phyloP scores from a whole-genome alignment of 2,888 invertebrate genomes.

The Polylopha cassiicola region DNA sequence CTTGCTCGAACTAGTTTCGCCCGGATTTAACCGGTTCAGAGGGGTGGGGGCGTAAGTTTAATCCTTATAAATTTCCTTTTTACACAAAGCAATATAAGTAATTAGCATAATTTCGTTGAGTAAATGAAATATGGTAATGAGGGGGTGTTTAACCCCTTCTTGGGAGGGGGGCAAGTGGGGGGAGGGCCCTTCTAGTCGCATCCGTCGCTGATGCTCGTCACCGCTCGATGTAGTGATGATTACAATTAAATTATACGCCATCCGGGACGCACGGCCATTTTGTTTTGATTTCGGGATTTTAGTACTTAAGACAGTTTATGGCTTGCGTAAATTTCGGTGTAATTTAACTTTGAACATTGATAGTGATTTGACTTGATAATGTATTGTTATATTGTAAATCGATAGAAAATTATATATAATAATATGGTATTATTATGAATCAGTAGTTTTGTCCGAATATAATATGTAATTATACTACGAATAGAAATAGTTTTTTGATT shows the following conservation, averaged over 20 bases:
- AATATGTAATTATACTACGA: too few relatives aligned
- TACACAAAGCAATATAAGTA: conserved; percentile 79
- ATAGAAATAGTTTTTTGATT: too few relatives aligned
- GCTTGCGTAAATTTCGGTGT: conserved; percentile 3
- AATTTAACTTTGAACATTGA: too few relatives aligned
- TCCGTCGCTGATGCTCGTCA: conserved; percentile 71
- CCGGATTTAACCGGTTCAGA: conserved; percentile 44
- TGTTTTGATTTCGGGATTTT: conserved; percentile 62
- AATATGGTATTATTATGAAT: too few relatives aligned
- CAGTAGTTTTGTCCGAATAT: too few relatives aligned
- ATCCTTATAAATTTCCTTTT: conserved; percentile 78
- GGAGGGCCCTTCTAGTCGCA: conserved; percentile 67
- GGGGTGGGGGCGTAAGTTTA: conserved; percentile 64
- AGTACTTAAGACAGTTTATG: conserved; percentile 26
- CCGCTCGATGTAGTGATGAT: conserved; percentile 73
- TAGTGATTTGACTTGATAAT: too few relatives aligned
- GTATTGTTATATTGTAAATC: too few relatives aligned
- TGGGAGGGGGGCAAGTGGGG: conserved; percentile 48
- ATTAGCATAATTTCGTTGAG: conserved; percentile 78
- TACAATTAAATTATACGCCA: conserved; percentile 73
- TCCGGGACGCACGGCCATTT: conserved; percentile 59
- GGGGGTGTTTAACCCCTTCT: conserved; percentile 68
- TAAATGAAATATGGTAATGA: conserved; percentile 78
- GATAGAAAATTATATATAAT: too few relatives aligned
- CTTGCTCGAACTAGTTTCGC: conserved; percentile 55